Evolutionary conservation across 2,113 vertebrate species (phyloP), one percentile per base, ranked within the genome.

Genomic region (Nycticryphes semicollaris): DNA sequence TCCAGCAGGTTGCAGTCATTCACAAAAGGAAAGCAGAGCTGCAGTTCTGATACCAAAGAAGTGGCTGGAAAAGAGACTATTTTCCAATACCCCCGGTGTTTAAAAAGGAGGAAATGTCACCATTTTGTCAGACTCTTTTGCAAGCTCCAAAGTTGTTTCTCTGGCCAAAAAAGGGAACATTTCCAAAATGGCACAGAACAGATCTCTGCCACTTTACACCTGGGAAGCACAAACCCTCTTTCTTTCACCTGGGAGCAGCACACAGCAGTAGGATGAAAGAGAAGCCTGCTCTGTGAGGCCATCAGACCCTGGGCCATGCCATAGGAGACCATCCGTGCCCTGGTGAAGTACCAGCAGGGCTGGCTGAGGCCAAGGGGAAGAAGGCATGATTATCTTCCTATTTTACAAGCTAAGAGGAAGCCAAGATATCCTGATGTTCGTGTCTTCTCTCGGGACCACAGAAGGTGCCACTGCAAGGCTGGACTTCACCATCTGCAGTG

Each of bases 291-390:
- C n/a, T 17, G 4, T 24, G 68, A 87, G 80, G 10, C 41, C 76
- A 4, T 45, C 76, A 86, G 48, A 15, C 25, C 8, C 43, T 18
- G 21, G 47, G 12, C 33, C 20, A 1, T 57, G 59, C 66, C 47
- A 27, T 6, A 47, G 19, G 19, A 78, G 24, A 70, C 13, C 43
- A 31, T 73, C 35, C 6, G 16, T 87, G 5, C 21, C 50, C 10
- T 1, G 5, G 16, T 24, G 22, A 84, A 31, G 5, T 47, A 37
- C 37, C 39, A 82, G 16, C 0, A 0, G 37, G 39, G 5, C 28
- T 3, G 3, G 22, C 47, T 62, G 50, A 79, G 67, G 50, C 54
- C 63, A 35, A 57, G n/a, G 69, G n/a, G 59, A 69, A 93, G 30
- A 81, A 43, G 7, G 2, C 31, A 63, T 24, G 5, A 10, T 74